These are phyloP conservation scores for Emydura subglobosa DNA, from an alignment of 2,113 vertebrate genomes.

Conservation along the genomic window DNA sequence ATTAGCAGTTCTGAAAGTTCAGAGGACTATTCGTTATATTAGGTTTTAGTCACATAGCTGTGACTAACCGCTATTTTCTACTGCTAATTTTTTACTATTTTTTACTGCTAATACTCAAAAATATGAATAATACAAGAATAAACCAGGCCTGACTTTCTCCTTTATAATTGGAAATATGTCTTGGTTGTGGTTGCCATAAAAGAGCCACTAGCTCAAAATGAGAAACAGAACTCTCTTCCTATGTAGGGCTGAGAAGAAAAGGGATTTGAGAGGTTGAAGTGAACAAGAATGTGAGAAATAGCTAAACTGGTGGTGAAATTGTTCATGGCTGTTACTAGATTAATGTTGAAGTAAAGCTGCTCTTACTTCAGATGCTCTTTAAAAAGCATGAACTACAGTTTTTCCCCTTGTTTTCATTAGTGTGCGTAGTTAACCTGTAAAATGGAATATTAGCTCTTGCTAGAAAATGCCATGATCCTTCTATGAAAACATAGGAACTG, in stretches of 20 bases:
- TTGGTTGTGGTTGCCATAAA: not conserved
- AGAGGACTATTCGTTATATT: not conserved
- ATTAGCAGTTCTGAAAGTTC: not conserved
- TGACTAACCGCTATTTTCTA: not conserved
- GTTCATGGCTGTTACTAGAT: not conserved
- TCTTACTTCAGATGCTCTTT: not conserved
- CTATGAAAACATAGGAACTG: not conserved
- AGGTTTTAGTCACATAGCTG: not conserved
- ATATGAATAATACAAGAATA: not conserved
- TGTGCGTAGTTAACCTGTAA: not conserved
- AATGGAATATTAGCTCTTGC: not conserved
- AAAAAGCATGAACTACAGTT: not conserved
- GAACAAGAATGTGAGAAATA: not conserved
- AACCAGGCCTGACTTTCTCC: not conserved
- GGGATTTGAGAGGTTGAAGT: not conserved
- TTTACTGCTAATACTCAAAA: not conserved
- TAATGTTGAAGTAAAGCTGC: not conserved
- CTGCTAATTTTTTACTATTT: not conserved
- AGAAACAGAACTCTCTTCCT: accelerated
- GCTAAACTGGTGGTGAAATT: not conserved
- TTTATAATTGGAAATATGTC: not conserved
- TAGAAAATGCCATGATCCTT: not conserved
- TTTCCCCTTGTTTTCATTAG: not conserved
- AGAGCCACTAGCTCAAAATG: not conserved
- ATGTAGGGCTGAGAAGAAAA: not conserved